Evolutionary conservation across 2,888 invertebrate genomes (phyloP).

Genomic region (Anoncus sp.): DNA sequence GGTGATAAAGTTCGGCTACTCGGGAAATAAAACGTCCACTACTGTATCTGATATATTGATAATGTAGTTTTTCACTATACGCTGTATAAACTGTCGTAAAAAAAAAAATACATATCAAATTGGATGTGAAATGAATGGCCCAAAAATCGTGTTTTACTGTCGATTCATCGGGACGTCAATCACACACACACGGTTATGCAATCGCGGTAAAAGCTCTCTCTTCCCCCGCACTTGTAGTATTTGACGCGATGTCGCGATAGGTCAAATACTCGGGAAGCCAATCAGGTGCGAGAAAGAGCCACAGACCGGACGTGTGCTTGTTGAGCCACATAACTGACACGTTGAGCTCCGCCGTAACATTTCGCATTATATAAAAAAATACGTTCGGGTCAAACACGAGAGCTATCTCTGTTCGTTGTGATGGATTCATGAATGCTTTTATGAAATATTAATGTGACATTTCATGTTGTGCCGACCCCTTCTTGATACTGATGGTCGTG

Average conservation of each 20-base stretch:
- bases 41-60: no score
- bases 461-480: no score
- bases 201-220: conserved; percentile 6
- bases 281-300: conserved; percentile 31
- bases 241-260: conserved; percentile 28
- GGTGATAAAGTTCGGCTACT: no score
- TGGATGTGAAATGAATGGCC: not conserved
- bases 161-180: conserved; percentile 7
- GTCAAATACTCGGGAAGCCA: conserved; percentile 44
- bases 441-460: not conserved
- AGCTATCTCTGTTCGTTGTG: not conserved
- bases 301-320: conserved; percentile 11
- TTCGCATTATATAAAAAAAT: conserved; percentile 8
- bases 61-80: no score
- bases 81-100: no score
- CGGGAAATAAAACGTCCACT: conserved; percentile 1
- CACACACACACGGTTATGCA: conserved; percentile 18
- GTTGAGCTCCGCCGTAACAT: conserved; percentile 12
- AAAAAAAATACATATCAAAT: conserved; percentile 6
- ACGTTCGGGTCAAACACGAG: not conserved
- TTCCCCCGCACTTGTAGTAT: not conserved
- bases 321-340: conserved; percentile 29
- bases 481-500: no score
- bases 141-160: conserved; percentile 30
- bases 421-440: not conserved